Evolutionary conservation across 2,888 invertebrate species (phyloP), one percentile per base, ranked within the genome.

Genomic region (Glaucopsyche alexis): DNA sequence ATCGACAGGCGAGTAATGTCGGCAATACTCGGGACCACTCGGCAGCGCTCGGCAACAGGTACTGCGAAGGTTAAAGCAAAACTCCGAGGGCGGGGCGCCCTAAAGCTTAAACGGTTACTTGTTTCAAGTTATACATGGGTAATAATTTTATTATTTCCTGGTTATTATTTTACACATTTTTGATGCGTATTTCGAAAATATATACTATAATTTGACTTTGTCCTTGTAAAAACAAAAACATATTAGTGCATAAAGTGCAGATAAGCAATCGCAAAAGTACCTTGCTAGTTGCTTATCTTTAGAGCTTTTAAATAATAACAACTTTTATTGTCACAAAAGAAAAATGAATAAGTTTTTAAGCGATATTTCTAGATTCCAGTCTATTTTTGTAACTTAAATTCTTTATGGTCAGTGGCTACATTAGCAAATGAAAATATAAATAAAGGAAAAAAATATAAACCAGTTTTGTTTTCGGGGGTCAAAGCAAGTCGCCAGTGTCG

Each of bases 381-480:
- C 29, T 60, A 13, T 60, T 60, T 29, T 60, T 6, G 60, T 60
- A 11, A 11, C 19, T 38, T 13, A 29, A 29, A 60, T 38, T 60
- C 13, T 29, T 60, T 6, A 29, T 29, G 60, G 29, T 7, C 29
- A 60, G 60, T 5, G 11, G 47, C 47, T 47, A 60, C 60, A 29
- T 38, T 60, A 60, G 29, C 60, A 13, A 38, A 60, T 7, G 7
- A 55, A 55, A 19, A 55, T 55, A 55, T 19, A 19, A 55, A 19
- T 19, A 11, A 55, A 55, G 19, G 11, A 19, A 55, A 19, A 29
- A 60, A 60, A 60, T 38, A 13, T 38, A 60, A 60, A 60, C 60
- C 60, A 60, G 60, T 60, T 29, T 42, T 42, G 42, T 60, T 38
- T 60, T 60, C 60, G 60, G 60, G 29, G 60, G 60, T 60, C 60